phyloP scores from a whole-genome alignment of 1,140 invertebrate species.

The Habropoda laboriosa region DNA sequence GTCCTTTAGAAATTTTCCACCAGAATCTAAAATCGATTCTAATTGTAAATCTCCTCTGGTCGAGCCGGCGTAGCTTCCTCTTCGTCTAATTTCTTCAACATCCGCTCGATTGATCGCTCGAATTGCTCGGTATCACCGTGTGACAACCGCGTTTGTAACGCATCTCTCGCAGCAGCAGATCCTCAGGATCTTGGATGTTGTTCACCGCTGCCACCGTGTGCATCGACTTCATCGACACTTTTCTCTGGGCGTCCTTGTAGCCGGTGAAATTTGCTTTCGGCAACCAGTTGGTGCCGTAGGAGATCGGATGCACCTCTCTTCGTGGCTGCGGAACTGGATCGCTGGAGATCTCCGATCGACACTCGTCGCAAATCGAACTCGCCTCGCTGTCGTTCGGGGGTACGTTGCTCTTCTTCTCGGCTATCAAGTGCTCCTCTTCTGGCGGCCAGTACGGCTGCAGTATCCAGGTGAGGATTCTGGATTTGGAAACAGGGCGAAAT shows the following conservation, averaged over 20 bases:
- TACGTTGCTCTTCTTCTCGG: background rate
- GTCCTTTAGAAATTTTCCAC: background rate
- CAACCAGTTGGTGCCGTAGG: constrained; percentile 65
- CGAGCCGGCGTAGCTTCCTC: too few species aligned
- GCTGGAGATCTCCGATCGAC: constrained; percentile 63
- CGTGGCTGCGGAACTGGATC: constrained; percentile 26
- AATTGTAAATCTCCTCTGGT: background rate
- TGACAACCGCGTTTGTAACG: constrained; percentile 68
- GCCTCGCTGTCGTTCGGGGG: constrained; percentile 67
- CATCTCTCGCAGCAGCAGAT: constrained; percentile 25
- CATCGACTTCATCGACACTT: constrained; percentile 63
- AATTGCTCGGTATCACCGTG: constrained; percentile 69
- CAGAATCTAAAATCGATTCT: background rate
- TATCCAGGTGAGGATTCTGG: background rate
- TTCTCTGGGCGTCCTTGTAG: constrained; percentile 64
- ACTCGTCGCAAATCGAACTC: constrained; percentile 67
- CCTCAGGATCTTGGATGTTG: constrained; percentile 49
- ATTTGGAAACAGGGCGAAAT: too few species aligned
- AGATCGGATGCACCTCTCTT: constrained; percentile 62
- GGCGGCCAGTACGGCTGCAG: background rate
- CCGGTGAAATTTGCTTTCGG: constrained; percentile 61
- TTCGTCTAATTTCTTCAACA: constrained; percentile 42
- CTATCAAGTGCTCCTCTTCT: background rate
- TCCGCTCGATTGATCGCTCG: constrained; percentile 66
- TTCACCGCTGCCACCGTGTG: constrained; percentile 51